Percentiles rank a stretch among this genome's conserved stretches.
These are phyloP conservation scores for Alviniconcha marisindica DNA, from an alignment of 1,140 invertebrate genomes.

Conservation along the genomic window DNA sequence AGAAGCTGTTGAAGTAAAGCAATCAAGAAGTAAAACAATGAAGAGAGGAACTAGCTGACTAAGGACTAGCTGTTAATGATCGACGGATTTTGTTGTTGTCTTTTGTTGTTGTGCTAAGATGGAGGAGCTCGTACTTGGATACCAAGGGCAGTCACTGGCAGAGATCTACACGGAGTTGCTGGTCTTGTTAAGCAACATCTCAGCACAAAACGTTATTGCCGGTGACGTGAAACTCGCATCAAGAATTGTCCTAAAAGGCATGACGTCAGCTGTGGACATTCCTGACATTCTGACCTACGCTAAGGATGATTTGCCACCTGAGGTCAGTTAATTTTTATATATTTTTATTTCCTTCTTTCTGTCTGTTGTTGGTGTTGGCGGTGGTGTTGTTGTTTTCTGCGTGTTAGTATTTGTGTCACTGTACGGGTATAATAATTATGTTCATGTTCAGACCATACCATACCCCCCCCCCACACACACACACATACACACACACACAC, in stretches of 20 bases:
- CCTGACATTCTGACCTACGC: neutral
- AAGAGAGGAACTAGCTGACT: too few species aligned
- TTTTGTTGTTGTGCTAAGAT: neutral
- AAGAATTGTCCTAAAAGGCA: neutral
- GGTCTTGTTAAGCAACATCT: neutral
- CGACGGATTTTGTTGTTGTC: neutral
- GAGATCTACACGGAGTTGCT: neutral
- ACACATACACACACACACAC: too few species aligned
- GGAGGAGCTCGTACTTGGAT: neutral
- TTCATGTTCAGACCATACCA: neutral
- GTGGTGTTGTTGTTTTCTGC: conserved; percentile 16
- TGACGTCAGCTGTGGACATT: neutral
- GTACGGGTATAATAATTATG: neutral
- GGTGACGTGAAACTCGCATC: conserved; percentile 8
- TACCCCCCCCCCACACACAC: too few species aligned
- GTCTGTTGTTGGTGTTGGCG: too few species aligned
- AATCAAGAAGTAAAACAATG: too few species aligned
- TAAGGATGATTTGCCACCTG: neutral
- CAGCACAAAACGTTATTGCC: neutral
- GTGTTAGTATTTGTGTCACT: neutral
- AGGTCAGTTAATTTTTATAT: neutral
- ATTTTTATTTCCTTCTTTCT: neutral
- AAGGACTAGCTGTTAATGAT: neutral
- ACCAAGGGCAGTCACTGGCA: conserved; percentile 6
- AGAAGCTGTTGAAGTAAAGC: too few species aligned